Evolutionary conservation across 2,888 invertebrate species (phyloP), one percentile per base, ranked within the genome.

Genomic region (Syritta pipiens): DNA sequence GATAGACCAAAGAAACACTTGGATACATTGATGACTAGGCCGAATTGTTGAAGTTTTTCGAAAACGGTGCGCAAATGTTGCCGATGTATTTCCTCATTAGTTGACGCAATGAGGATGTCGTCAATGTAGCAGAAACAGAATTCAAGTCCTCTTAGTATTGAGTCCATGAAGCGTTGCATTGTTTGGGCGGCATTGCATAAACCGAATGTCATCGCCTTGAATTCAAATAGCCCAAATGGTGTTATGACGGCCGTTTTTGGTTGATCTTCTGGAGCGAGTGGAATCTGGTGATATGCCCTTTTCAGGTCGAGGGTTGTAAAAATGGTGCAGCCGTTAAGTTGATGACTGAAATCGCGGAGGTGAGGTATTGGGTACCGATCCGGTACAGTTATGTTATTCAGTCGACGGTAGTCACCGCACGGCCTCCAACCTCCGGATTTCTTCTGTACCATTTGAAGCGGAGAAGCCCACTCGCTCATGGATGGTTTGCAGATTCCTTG

Each of bases 401-500:
- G 59, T 4, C 42, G 32, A 6, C 60, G 59, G 44, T 59, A 86
- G 44, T 87, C 85, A 0, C 85, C 85, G 44, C 85, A 85, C 0
- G 85, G 84, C 10, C 86, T 26, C 85, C 85, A 85, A 3, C 62
- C 59, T 12, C 83, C 82, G 1, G 77, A 49, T 49, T 83, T 77
- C 48, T 85, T 85, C 9, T 74, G 44, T 1, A 82, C 83, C 71
- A 86, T 46, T 44, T 85, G 84, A 0, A 89, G 81, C 1, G 87
- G 89, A 48, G 84, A 86, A 0, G 87, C 84, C 88, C 87, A 89
- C 0, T 83, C 81, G 35, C 87, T 87, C 7, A 84, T 84, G 0
- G 88, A 88, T 0, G 87, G 89, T 4, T 88, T 82, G 32, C 87
- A 86, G 5, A 89, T 86, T 0, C 88, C 89, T 26, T 83, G 79